Conservation (phyloP, 2,888 invertebrate species). For the Agonopterix arenella region DNA sequence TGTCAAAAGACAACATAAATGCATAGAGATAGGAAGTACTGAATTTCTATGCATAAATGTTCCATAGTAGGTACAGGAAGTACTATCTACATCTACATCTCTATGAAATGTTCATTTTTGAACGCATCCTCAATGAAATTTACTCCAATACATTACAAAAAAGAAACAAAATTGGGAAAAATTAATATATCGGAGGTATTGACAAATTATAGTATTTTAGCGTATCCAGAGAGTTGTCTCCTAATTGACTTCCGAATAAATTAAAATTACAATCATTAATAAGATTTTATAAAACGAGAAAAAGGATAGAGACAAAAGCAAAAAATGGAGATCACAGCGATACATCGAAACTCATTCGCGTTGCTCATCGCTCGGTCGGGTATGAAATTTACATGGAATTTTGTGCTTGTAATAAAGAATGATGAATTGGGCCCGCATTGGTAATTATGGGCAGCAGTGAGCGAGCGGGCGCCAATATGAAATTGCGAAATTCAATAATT, state of each 20-base stretch:
- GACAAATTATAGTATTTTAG: too few relatives aligned
- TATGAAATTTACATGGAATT: slow-evolving; percentile 74
- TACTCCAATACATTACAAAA: too few relatives aligned
- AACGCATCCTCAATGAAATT: too few relatives aligned
- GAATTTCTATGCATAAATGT: too few relatives aligned
- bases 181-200: too few relatives aligned
- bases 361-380: slow-evolving; percentile 47
- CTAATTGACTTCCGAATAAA: slow-evolving; percentile 13
- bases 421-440: slow-evolving; percentile 73
- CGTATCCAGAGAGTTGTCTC: not conserved
- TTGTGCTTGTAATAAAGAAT: slow-evolving; percentile 74
- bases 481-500: slow-evolving; percentile 70
- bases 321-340: slow-evolving; percentile 52
- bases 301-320: slow-evolving; percentile 17
- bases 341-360: slow-evolving; percentile 61
- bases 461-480: slow-evolving; percentile 57
- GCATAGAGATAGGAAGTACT: too few relatives aligned
- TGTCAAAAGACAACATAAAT: too few relatives aligned
- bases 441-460: slow-evolving; percentile 69
- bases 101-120: too few relatives aligned
- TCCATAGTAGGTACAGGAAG: too few relatives aligned
- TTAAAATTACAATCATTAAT: slow-evolving; percentile 15
- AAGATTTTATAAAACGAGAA: slow-evolving; percentile 19
- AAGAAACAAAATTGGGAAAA: too few relatives aligned
- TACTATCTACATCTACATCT: too few relatives aligned